Base-by-base conservation (phyloP, 2,888 invertebrate genomes). In the Cyrtodaria siliqua region DNA sequence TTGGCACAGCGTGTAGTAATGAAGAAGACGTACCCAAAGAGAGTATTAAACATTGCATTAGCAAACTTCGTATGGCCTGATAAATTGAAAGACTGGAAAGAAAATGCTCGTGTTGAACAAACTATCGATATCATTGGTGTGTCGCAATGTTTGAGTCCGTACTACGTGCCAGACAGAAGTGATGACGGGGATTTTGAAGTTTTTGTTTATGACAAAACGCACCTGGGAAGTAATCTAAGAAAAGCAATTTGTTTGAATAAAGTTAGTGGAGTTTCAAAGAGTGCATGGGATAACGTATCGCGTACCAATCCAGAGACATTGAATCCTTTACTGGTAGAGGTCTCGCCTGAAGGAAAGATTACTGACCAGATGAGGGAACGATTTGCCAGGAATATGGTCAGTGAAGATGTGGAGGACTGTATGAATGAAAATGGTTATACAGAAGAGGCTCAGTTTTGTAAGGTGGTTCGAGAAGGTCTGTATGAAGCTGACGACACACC, bases 131-230 rank as follows among this genome's bases (percentile, higher is more conserved):
- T 52, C n/a, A 4, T n/a, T n/a, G n/a, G n/a, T n/a, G n/a, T n/a
- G n/a, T n/a, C n/a, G n/a, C n/a, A n/a, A n/a, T n/a, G n/a, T n/a
- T 52, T 52, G 14, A 4, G n/a, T n/a, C 64, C 64, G 20, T 69
- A 61, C 18, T 69, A 69, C 38, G 69, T 69, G 14, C 69, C 69
- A 44, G 61, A 69, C 44, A 29, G 16, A 3, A 29, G n/a, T 40
- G 29, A 52, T 23, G 16, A 26, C 1, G 56, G 40, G 8, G 56
- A 71, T 12, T 63, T 71, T 50, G 42, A 56, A 20, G 26, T 71
- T 3, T 50, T 56, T 40, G 62, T 63, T 14, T 71, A 71, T 24
- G 70, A 71, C 59, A 71, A 71, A 57, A 64, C 64, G 4, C 44
- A 64, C 40, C 23, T 64, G 2, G 64, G 64, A 2, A 64, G 55